These are phyloP conservation scores for Marmota flaviventris DNA, from an alignment of 2,113 vertebrate species.

Conservation along the genomic window DNA sequence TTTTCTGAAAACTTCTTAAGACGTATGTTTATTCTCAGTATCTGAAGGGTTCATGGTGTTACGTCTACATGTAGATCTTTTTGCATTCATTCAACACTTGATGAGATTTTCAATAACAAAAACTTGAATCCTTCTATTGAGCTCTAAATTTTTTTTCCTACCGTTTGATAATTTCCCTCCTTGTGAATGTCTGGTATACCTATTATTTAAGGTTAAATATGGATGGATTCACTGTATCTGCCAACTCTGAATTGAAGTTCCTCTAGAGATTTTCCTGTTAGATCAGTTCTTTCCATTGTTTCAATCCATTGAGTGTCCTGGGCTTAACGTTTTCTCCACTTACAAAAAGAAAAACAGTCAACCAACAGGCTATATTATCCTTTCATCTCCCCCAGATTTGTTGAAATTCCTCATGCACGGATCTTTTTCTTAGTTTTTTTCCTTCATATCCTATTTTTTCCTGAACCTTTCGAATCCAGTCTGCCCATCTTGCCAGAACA, in stretches of 20 bases:
- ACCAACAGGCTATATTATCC: not conserved
- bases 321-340: slow-evolving; percentile 10
- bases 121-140: not conserved
- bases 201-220: slow-evolving; percentile 23
- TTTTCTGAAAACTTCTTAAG: slow-evolving; percentile 48
- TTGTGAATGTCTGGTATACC: not conserved
- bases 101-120: slow-evolving; percentile 32
- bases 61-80: not conserved
- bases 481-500: slow-evolving; percentile 62
- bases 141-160: not conserved
- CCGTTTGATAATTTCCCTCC: slow-evolving; percentile 4
- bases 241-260: slow-evolving; percentile 20
- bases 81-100: not conserved
- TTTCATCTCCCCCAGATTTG: slow-evolving; percentile 56
- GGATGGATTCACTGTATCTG: not conserved
- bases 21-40: not conserved
- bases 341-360: not conserved
- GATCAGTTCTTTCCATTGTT: not conserved
- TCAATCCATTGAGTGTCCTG: not conserved
- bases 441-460: slow-evolving; percentile 50
- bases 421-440: slow-evolving; percentile 53
- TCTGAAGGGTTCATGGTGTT: not conserved
- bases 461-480: not conserved
- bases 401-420: not conserved
- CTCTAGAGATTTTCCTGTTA: not conserved